Conservation (phyloP, 2,888 invertebrate genomes). For the Ashinkailepas kermadecensis region DNA sequence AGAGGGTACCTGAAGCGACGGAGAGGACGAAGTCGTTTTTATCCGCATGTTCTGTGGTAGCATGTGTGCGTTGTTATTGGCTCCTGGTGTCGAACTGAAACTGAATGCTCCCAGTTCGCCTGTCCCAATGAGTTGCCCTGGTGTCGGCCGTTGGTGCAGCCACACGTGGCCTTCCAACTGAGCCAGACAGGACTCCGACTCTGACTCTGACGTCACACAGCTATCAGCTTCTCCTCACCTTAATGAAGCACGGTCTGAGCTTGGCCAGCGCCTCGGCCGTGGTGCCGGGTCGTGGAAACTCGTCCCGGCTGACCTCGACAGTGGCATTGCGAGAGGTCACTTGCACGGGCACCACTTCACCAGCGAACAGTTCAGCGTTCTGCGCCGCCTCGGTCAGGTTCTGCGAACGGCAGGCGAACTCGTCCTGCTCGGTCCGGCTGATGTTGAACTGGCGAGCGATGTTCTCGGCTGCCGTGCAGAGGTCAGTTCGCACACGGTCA, state of each 20-base stretch:
- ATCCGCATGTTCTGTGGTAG: no score
- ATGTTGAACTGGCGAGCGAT: slow-evolving; percentile 59
- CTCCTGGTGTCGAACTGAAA: no score
- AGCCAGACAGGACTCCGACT: no score
- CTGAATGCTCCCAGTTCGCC: not conserved
- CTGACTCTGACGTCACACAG: no score
- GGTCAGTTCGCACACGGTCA: no score
- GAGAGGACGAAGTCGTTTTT: no score
- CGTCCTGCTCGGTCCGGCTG: slow-evolving; percentile 61
- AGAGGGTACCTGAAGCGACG: no score
- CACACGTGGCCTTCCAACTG: no score
- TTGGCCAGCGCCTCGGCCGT: slow-evolving; percentile 54
- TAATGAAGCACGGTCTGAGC: slow-evolving; percentile 57
- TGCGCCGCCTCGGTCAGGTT: slow-evolving; percentile 55
- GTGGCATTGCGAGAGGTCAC: slow-evolving; percentile 39
- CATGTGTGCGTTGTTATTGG: no score
- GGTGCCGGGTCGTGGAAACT: slow-evolving; percentile 57
- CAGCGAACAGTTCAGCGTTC: slow-evolving; percentile 54
- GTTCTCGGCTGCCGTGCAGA: slow-evolving; percentile 56
- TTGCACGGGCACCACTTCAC: slow-evolving; percentile 63
- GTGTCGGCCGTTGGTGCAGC: no score
- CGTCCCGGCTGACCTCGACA: slow-evolving; percentile 49
- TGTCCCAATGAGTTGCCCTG: not conserved
- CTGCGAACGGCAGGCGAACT: slow-evolving; percentile 60
- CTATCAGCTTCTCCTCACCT: slow-evolving; percentile 41